Percentiles rank a stretch among this genome's conserved stretches.
These are phyloP conservation scores for Spinus olivaceus DNA, from an alignment of 2,797 vertebrate genomes.

Conservation along the genomic window DNA sequence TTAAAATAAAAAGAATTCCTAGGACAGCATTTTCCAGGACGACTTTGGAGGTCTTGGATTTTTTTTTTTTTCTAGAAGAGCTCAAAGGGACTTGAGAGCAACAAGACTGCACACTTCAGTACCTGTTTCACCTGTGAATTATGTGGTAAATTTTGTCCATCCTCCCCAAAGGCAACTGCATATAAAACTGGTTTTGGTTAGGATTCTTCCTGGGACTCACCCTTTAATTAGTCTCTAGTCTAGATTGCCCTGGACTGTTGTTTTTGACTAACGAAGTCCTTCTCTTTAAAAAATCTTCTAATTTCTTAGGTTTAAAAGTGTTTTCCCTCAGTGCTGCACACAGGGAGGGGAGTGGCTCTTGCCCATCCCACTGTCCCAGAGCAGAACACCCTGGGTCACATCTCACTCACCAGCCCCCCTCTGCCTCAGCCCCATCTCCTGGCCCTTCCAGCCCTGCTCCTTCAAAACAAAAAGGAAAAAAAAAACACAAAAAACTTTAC, in stretches of 20 bases:
- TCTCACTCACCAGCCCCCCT: background rate
- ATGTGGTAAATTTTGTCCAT: background rate
- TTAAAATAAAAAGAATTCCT: background rate
- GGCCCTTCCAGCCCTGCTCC: background rate
- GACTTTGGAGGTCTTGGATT: background rate
- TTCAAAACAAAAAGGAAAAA: background rate
- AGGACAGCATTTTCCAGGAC: background rate
- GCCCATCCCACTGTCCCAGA: background rate
- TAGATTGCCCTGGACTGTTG: background rate
- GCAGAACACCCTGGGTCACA: background rate
- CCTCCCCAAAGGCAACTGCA: background rate
- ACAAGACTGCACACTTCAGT: rapidly evolving
- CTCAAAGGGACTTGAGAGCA: background rate
- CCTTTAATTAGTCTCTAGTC: background rate
- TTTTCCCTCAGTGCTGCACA: background rate
- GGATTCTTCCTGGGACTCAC: background rate
- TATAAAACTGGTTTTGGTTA: rapidly evolving
- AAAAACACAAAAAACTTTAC: background rate
- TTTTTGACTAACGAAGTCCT: background rate
- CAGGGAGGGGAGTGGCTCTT: background rate
- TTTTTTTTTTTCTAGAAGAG: background rate
- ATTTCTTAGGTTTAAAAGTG: background rate
- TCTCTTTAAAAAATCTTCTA: background rate
- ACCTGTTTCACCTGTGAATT: rapidly evolving
- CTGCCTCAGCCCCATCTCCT: background rate